Evolutionary conservation across 2,888 invertebrate species (phyloP), one percentile per base, ranked within the genome.

Genomic region (Macrosoma leucophasiata): DNA sequence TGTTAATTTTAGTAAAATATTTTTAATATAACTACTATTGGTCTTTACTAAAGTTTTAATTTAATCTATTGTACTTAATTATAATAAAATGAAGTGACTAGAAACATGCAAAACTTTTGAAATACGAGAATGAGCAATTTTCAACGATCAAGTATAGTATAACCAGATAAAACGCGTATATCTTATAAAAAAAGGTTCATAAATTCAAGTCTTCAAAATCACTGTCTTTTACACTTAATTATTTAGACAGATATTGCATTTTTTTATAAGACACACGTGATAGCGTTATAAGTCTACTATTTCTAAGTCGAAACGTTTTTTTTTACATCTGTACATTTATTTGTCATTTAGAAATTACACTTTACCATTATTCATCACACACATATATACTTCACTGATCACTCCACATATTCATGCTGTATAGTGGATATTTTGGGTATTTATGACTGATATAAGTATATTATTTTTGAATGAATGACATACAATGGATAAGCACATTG

Each of bases 311-410:
- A n/a, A 55, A 56, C 55, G 34, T 5, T n/a, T 23, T 5, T 17
- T 10, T 48, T 52, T 59, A 55, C 43, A 45, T 52, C 62, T 72
- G 59, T 73, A 74, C 70, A 72, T 56, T 73, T 75, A 73, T 71
- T 73, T 74, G 63, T 73, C 67, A 69, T 75, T 78, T 78, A 76
- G 75, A 76, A 76, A 70, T 75, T 68, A 69, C 72, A 74, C 74
- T 76, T 75, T 75, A 74, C 74, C 75, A 50, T 60, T 54, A 43
- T 33, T 29, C 29, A 8, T 26, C 19, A n/a, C n/a, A n/a, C n/a
- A n/a, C n/a, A n/a, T n/a, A n/a, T n/a, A n/a, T n/a, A n/a, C n/a
- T n/a, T n/a, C n/a, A n/a, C n/a, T n/a, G n/a, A n/a, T n/a, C n/a
- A n/a, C n/a, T n/a, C n/a, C n/a, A n/a, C n/a, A n/a, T n/a, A n/a